Evolutionary conservation across 1,140 invertebrate genomes (phyloP), one percentile per base, ranked within the genome.

Genomic region (Hesperophylax magnus): DNA sequence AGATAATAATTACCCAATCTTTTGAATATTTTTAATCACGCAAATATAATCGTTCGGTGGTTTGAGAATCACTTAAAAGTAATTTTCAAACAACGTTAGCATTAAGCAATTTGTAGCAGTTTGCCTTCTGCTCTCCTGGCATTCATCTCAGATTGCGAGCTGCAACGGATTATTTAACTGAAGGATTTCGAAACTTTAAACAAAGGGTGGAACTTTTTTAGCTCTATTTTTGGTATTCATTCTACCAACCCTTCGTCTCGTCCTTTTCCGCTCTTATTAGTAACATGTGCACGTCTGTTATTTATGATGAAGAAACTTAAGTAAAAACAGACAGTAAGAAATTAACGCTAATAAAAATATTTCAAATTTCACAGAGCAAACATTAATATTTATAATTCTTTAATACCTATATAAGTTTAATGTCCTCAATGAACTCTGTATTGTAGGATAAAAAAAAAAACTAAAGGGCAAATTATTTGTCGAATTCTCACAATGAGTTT

Each of bases 101-200:
- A 77, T 82, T 82, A 78, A 78, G 69, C 77, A 82, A 82, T 82
- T 82, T 82, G 81, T 82, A 82, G 69, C 69, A 82, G 76, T 74
- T 82, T 53, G 54, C 27, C 60, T 67, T 56, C 58, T 71, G 31
- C 67, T 78, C 47, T 34, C 52, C 22, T 14, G 22, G 11, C 20
- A 54, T 54, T 34, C 67, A 47, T 74, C 71, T 56, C 24, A 7
- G 18, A 52, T n/a, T 27, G 31, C 18, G 11, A 54, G 69, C 52
- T 74, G 8, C 14, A 6, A 22, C 27, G 53, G 71, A 56, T 74
- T 53, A 74, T 74, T 74, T 74, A 56, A 74, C 71, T 74, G 47
- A 47, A 54, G 54, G 22, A 74, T 74, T 56, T 53, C 53, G 11
- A 22, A 22, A 5, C 17, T 56, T 34, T 17, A 74, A 74, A 74